Evolutionary conservation across 2,888 invertebrate species (phyloP).

Genomic region (Carcina quercana): DNA sequence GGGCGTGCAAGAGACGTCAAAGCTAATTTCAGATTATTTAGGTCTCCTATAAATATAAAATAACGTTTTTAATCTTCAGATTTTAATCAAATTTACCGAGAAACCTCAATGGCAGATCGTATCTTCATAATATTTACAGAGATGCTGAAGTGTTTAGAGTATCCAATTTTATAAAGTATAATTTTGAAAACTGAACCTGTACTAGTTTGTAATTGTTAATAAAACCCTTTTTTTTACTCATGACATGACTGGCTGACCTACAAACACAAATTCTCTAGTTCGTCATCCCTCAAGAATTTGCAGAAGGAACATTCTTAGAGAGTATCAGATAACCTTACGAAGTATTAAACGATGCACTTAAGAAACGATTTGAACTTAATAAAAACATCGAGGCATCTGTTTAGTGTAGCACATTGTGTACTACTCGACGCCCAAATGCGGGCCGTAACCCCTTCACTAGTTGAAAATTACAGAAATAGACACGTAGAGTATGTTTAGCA

Average conservation of each 20-base stretch:
- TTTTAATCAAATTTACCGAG: slow-evolving; percentile 1
- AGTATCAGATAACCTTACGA: background rate
- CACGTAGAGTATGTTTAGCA: slow-evolving; percentile 4
- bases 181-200: too few species aligned
- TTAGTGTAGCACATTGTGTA: slow-evolving; percentile 25
- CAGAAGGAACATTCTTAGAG: background rate
- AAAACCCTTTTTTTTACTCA: too few species aligned
- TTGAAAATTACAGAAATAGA: slow-evolving; percentile 26
- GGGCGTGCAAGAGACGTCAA: slow-evolving; percentile 41
- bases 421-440: slow-evolving; percentile 22
- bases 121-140: background rate
- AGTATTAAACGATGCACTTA: slow-evolving; percentile 21
- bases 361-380: slow-evolving; percentile 41
- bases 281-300: too few species aligned
- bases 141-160: too few species aligned
- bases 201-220: too few species aligned
- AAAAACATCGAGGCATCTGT: slow-evolving; percentile 45
- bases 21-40: slow-evolving; percentile 32
- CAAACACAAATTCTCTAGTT: too few species aligned
- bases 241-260: too few species aligned
- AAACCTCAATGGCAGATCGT: slow-evolving; percentile 4
- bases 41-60: slow-evolving; percentile 26
- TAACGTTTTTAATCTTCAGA: slow-evolving; percentile 19
- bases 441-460: slow-evolving; percentile 29
- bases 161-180: too few species aligned